These are phyloP conservation scores for Melanotaenia trifasciata DNA, from an alignment of 2,797 vertebrate species.

Conservation along the genomic window DNA sequence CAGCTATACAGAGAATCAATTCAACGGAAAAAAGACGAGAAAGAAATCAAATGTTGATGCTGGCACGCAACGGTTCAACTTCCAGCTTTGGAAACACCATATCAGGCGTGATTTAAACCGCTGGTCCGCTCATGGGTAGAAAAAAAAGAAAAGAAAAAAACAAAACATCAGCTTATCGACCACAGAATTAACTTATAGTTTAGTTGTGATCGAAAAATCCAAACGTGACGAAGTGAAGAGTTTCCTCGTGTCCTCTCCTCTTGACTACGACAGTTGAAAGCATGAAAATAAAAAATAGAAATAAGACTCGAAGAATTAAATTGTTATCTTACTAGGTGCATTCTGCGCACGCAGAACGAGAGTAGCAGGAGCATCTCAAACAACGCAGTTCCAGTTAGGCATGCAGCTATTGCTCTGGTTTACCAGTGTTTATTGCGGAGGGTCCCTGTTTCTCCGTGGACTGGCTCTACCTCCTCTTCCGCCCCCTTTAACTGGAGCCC, in stretches of 20 bases:
- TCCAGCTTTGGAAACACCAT: constrained; percentile 81
- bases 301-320: constrained; percentile 68
- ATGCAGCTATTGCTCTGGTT: constrained; percentile 81
- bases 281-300: constrained; percentile 45
- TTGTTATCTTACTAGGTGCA: constrained; percentile 80
- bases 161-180: constrained; percentile 47
- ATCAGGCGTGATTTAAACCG: constrained; percentile 74
- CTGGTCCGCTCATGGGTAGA: constrained; percentile 71
- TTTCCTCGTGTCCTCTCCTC: constrained; percentile 74
- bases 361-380: constrained; percentile 80
- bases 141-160: constrained; percentile 6
- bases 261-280: constrained; percentile 48
- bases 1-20: constrained; percentile 38
- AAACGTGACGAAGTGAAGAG: constrained; percentile 66
- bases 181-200: constrained; percentile 65
- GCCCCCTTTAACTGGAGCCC: constrained; percentile 92
- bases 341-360: constrained; percentile 64
- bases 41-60: constrained; percentile 65
- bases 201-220: constrained; percentile 80
- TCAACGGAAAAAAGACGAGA: constrained; percentile 22
- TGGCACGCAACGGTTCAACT: constrained; percentile 71
- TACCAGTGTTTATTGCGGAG: constrained; percentile 81
- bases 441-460: constrained; percentile 87
- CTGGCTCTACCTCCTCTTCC: constrained; percentile 87
- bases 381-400: constrained; percentile 70